These are phyloP conservation scores for Hymenochirus boettgeri DNA, from an alignment of 2,113 vertebrate species.

Conservation along the genomic window DNA sequence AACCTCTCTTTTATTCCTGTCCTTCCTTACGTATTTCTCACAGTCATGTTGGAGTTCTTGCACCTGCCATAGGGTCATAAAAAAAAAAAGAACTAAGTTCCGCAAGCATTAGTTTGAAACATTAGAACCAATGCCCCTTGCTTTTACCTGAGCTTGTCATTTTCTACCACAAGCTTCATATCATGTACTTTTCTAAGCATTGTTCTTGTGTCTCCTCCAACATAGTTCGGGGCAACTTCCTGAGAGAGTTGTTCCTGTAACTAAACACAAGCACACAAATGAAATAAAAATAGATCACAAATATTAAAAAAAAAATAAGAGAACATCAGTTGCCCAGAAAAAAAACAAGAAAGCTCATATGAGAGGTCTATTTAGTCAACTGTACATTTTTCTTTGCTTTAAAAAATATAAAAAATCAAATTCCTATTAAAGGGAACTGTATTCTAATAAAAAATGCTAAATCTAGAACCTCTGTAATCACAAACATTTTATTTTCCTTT, in stretches of 20 bases:
- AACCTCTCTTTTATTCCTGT: slow-evolving; percentile 51
- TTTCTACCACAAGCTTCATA: slow-evolving; percentile 58
- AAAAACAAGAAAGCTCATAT: too few species aligned
- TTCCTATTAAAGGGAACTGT: too few species aligned
- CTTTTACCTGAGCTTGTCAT: slow-evolving; percentile 58
- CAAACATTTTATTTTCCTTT: too few species aligned
- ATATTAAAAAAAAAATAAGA: too few species aligned
- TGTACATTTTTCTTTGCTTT: too few species aligned
- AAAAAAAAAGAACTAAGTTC: not conserved
- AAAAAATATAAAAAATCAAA: too few species aligned
- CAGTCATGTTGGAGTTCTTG: slow-evolving; percentile 58
- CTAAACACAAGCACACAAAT: slow-evolving; percentile 41
- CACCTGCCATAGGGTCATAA: slow-evolving; percentile 52
- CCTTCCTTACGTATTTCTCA: slow-evolving; percentile 47
- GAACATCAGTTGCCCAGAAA: too few species aligned
- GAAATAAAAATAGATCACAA: too few species aligned
- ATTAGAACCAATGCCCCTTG: not conserved
- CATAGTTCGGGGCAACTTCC: slow-evolving; percentile 56
- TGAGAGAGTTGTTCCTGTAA: slow-evolving; percentile 57
- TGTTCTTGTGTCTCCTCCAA: too few species aligned
- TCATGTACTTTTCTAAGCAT: slow-evolving; percentile 61
- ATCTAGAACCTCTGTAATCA: too few species aligned
- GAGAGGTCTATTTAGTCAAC: too few species aligned
- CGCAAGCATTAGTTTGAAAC: not conserved
- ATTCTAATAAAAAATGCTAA: too few species aligned